Percentiles rank a stretch among this genome's conserved stretches.
Conservation (phyloP, 2,797 vertebrate species). For the Knipowitschia caucasica region DNA sequence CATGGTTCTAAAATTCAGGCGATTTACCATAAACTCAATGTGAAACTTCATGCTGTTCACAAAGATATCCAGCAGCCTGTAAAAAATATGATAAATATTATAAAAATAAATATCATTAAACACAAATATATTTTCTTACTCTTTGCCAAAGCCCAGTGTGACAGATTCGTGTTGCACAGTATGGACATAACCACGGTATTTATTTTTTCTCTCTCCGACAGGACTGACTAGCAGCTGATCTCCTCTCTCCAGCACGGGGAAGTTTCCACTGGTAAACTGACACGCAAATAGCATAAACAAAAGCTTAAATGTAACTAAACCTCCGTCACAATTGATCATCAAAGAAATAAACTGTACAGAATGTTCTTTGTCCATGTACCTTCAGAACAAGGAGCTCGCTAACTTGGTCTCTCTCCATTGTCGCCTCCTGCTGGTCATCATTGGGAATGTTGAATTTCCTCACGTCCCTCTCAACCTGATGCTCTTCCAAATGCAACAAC, state of each 20-base stretch:
- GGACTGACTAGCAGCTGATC: conserved; percentile 77
- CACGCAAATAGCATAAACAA: not conserved
- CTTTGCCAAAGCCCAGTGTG: conserved; percentile 81
- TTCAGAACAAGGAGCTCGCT: conserved; percentile 77
- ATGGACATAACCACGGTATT: conserved; percentile 88
- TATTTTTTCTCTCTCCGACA: conserved; percentile 28
- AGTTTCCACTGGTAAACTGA: conserved; percentile 89
- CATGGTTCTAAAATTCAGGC: conserved; percentile 75
- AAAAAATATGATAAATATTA: conserved; percentile 44
- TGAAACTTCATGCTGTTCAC: conserved; percentile 79
- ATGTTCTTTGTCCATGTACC: conserved; percentile 49
- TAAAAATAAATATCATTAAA: not conserved
- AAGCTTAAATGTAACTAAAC: too few species aligned
- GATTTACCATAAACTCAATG: conserved; percentile 86
- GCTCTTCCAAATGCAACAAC: conserved; percentile 87
- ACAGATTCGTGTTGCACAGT: conserved; percentile 79
- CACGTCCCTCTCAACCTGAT: conserved; percentile 89
- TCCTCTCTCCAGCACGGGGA: conserved; percentile 85
- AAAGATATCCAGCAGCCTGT: conserved; percentile 79
- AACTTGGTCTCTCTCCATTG: conserved; percentile 62
- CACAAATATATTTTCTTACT: conserved; percentile 68
- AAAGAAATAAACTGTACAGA: not conserved
- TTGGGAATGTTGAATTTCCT: conserved; percentile 82
- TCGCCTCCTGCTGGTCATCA: conserved; percentile 9
- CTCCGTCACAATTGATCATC: not conserved